Evolutionary conservation across 1,140 invertebrate genomes (phyloP).

Genomic region (Hylaeus volcanicus): DNA sequence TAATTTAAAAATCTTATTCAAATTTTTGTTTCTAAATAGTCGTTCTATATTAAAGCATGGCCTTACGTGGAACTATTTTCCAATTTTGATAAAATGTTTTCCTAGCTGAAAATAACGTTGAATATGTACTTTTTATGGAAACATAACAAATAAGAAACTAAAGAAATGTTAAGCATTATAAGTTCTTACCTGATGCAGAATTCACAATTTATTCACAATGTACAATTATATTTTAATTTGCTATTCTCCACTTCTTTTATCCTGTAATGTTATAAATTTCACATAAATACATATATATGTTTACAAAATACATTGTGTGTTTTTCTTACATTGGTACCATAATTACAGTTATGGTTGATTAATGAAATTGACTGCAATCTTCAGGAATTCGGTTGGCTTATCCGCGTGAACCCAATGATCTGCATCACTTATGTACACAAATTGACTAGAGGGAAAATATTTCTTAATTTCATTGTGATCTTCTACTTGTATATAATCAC

Average conservation of each 20-base stretch:
- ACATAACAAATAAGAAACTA: conserved; percentile 4
- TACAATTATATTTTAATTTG: conserved; percentile 37
- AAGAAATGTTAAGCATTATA: conserved; percentile 24
- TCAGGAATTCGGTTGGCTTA: conserved; percentile 90
- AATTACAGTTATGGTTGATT: conserved; percentile 57
- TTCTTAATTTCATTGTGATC: conserved; percentile 86
- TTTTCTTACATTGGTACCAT: conserved; percentile 37
- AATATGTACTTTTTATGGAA: conserved; percentile 17
- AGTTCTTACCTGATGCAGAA: conserved; percentile 38
- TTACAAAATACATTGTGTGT: conserved; percentile 48
- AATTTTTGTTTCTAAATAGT: conserved; percentile 3
- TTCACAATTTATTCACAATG: conserved; percentile 44
- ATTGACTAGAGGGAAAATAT: conserved; percentile 88
- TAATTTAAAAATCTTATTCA: not conserved
- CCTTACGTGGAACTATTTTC: conserved; percentile 25
- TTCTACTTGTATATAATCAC: conserved; percentile 87
- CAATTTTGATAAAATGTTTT: conserved; percentile 19
- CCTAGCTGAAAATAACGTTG: conserved; percentile 2
- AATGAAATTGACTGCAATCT: conserved; percentile 77
- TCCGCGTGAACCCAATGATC: conserved; percentile 97
- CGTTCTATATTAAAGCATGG: conserved; percentile 13
- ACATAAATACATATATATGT: conserved; percentile 67
- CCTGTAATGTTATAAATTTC: conserved; percentile 53
- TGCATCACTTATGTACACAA: conserved; percentile 88
- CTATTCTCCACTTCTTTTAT: conserved; percentile 46